Percentiles rank a stretch among this genome's conserved stretches.
These are phyloP conservation scores for Lophius americanus DNA, from an alignment of 2,797 vertebrate genomes.

Conservation along the genomic window DNA sequence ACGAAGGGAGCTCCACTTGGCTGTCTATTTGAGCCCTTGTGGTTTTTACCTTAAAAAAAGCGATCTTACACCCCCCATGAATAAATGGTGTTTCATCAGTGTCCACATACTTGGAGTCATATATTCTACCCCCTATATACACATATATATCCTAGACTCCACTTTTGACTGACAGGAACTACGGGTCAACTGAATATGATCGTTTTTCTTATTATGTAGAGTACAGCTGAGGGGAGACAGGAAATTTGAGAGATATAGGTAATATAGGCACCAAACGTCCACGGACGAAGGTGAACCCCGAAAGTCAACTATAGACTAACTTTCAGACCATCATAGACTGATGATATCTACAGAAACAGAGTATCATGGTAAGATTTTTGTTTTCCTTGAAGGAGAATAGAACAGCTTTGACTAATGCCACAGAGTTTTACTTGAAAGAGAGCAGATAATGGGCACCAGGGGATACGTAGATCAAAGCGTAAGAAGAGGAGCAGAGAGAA, in stretches of 20 bases:
- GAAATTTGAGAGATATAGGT: too few species aligned
- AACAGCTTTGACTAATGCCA: conserved; percentile 37
- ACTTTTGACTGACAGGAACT: not conserved
- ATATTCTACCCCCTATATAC: not conserved
- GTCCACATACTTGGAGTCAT: not conserved
- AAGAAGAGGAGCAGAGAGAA: conserved; percentile 58
- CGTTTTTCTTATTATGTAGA: too few species aligned
- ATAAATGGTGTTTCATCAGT: not conserved
- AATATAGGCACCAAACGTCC: not conserved
- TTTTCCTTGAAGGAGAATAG: conserved; percentile 11
- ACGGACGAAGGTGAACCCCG: not conserved
- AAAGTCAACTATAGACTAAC: conserved; percentile 4
- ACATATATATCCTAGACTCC: not conserved
- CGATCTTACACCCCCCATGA: not conserved
- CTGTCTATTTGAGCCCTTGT: too few species aligned
- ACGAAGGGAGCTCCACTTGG: too few species aligned
- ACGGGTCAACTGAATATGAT: too few species aligned
- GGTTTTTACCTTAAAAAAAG: too few species aligned
- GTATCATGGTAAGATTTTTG: conserved; percentile 8
- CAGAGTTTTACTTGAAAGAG: conserved; percentile 50
- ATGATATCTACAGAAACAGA: conserved; percentile 24
- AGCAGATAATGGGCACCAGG: conserved; percentile 41
- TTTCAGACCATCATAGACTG: conserved; percentile 21
- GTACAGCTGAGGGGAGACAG: not conserved
- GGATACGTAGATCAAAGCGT: conserved; percentile 59